Percentiles rank a stretch among this genome's conserved stretches.
Evolutionary conservation across 2,797 vertebrate genomes (phyloP).

Genomic region (Sarcophilus harrisii): DNA sequence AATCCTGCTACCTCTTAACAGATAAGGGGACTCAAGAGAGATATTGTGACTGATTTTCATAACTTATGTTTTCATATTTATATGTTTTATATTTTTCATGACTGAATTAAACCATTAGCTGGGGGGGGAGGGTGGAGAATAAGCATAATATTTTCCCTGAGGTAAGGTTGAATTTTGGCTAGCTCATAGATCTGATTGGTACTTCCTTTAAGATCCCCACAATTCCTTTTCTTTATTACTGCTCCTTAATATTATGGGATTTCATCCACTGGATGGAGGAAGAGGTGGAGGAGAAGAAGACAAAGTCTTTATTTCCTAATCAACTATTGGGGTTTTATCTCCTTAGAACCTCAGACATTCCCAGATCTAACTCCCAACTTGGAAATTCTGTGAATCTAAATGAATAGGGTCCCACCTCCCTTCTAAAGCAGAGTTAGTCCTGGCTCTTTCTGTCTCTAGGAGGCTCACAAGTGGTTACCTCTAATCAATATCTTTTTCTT

Average conservation of each 20-base stretch:
- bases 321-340: neutral
- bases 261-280: neutral
- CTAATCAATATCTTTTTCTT: neutral
- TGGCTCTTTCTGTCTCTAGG: neutral
- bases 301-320: neutral
- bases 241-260: neutral
- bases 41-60: neutral
- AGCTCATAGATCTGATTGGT: neutral
- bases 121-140: neutral
- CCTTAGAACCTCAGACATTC: neutral
- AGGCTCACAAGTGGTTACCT: neutral
- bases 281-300: neutral
- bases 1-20: neutral
- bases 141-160: neutral
- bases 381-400: neutral
- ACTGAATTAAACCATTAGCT: neutral
- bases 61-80: neutral
- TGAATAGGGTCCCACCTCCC: neutral
- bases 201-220: neutral
- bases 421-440: neutral
- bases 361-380: neutral
- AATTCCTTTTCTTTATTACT: neutral
- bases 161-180: neutral
- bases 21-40: neutral
- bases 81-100: neutral